phyloP scores from a whole-genome alignment of 1,140 invertebrate genomes.

The Drosophila persimilis region DNA sequence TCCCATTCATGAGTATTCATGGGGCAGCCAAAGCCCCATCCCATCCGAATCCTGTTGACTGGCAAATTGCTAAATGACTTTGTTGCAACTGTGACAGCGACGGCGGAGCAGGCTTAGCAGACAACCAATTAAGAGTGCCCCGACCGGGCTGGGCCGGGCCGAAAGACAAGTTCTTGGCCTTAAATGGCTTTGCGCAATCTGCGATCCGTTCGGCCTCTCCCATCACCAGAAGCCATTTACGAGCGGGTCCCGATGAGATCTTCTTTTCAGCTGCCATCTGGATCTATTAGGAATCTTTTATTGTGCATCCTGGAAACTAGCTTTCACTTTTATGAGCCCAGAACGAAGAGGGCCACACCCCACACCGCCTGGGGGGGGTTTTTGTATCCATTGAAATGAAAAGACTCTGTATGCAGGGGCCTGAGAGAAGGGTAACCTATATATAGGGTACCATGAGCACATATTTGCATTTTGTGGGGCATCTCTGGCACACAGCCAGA shows the following conservation, averaged over 20 bases:
- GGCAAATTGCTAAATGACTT: constrained; percentile 52
- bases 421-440: constrained; percentile 5
- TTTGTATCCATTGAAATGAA: constrained; percentile 48
- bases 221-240: too few relatives aligned
- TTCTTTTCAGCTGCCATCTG: too few relatives aligned
- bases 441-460: neutral
- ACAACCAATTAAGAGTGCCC: constrained; percentile 66
- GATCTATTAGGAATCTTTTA: too few relatives aligned
- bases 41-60: constrained; percentile 51
- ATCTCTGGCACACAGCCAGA: too few relatives aligned
- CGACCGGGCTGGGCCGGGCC: neutral
- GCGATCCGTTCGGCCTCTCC: neutral
- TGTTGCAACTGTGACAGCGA: constrained; percentile 49
- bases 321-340: too few relatives aligned
- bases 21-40: neutral
- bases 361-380: too few relatives aligned
- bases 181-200: constrained; percentile 55
- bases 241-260: too few relatives aligned
- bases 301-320: too few relatives aligned
- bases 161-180: constrained; percentile 51
- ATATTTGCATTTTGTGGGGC: too few relatives aligned
- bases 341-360: too few relatives aligned
- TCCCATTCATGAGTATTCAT: constrained; percentile 34
- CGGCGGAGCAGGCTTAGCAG: constrained; percentile 23
- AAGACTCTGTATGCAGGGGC: neutral